Base-by-base conservation (phyloP, 2,797 vertebrate genomes). In the Silurus lanzhouensis region DNA sequence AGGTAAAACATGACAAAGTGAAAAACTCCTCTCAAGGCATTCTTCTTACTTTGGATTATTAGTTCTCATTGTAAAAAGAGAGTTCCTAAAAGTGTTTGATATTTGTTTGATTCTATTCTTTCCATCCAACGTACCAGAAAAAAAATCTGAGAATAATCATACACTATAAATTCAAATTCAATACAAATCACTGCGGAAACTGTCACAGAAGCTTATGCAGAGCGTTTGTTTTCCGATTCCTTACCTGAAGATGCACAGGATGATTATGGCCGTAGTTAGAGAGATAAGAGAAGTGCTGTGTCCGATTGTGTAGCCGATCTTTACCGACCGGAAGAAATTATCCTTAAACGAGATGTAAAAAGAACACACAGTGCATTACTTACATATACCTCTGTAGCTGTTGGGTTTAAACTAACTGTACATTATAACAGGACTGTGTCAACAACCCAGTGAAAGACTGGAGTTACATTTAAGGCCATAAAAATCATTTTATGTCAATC, bases 231-330 rank as follows among this genome's bases (percentile, higher is more conserved):
- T 80, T 52, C 7, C 15, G 60, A 75, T 72, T 10, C 60, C 86
- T 90, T 92, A 96, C 95, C 95, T 95, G 90, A 96, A 95, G 88
- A 95, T 91, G 88, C 94, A 95, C 74, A 96, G 91, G 86, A 95
- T 94, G 77, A 96, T 94, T 55, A 96, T 97, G 70, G 97, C 97
- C 0, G 95, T 94, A 0, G 94, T 96, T 0, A 99, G 96, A 77
- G 96, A 95, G 19, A 96, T 90, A 4, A 99, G 96, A 0, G 98
- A 99, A 0, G 99, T 92, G 14, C 97, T 97, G 91, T 99, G 95
- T 5, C 98, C 98, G 0, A 99, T 93, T 79, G 98, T 98, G 94
- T 99, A 99, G 85, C 97, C 97, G 0, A 97, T 96, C 95, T 97
- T 97, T 90, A 99, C 94, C 0, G 96, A 95, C 86, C 88, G 93